Conservation (phyloP, 1,140 invertebrate genomes). For the Drosophila triauraria region DNA sequence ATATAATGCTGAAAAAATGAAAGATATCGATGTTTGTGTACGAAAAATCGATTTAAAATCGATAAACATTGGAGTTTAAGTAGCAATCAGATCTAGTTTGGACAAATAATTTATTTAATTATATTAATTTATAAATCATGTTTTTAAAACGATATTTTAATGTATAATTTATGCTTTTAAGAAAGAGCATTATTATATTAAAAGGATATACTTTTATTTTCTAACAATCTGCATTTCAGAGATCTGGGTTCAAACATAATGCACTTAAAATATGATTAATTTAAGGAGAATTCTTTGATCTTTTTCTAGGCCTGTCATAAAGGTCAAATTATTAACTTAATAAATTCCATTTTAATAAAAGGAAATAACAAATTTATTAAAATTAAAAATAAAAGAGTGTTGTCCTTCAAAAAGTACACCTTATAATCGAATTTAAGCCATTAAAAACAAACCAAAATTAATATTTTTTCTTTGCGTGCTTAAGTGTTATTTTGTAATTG, state of each 20-base stretch:
- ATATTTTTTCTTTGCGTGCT: not conserved
- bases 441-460: not conserved
- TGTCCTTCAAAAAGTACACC: too few species aligned
- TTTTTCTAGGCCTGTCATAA: not conserved
- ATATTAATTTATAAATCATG: not conserved
- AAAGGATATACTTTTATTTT: not conserved
- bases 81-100: too few species aligned
- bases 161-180: too few species aligned
- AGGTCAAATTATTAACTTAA: too few species aligned
- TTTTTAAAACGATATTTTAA: too few species aligned
- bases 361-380: too few species aligned
- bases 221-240: not conserved
- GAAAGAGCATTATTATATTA: not conserved
- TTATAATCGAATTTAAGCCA: not conserved
- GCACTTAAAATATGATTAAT: not conserved
- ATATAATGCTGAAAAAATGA: too few species aligned
- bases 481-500: conserved; percentile 45
- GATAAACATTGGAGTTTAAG: too few species aligned
- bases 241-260: not conserved
- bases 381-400: too few species aligned
- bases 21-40: too few species aligned
- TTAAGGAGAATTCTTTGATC: not conserved
- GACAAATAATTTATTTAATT: not conserved
- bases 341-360: too few species aligned
- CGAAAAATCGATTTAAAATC: too few species aligned